A percentile compares a stretch with the other conserved stretches of the same genome.
These are phyloP conservation scores for Planococcus citri DNA, from an alignment of 1,140 invertebrate species.

Conservation along the genomic window DNA sequence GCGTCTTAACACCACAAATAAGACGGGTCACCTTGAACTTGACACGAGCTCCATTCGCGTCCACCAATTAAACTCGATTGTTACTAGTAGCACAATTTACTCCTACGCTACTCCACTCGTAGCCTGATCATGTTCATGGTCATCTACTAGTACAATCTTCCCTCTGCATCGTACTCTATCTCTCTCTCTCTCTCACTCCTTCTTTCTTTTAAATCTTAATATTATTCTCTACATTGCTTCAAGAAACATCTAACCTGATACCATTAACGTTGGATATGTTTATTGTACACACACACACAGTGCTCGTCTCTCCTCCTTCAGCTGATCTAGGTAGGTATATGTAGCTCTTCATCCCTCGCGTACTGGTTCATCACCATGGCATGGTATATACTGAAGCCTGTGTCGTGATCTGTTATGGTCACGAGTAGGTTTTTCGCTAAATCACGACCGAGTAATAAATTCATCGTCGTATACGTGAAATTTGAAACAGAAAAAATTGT, in stretches of 20 bases:
- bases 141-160: not conserved
- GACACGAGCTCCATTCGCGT: not conserved
- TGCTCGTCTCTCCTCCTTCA: too few relatives aligned
- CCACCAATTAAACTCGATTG: slow-evolving; percentile 1
- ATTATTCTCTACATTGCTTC: not conserved
- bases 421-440: not conserved
- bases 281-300: too few relatives aligned
- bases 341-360: too few relatives aligned
- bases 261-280: not conserved
- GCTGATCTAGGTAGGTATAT: too few relatives aligned
- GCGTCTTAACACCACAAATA: not conserved
- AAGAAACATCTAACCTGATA: not conserved
- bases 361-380: too few relatives aligned
- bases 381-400: too few relatives aligned
- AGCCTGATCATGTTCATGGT: not conserved
- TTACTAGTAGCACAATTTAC: slow-evolving; percentile 7
- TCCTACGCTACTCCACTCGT: not conserved
- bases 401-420: slow-evolving; percentile 1
- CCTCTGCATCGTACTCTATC: too few relatives aligned
- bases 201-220: not conserved
- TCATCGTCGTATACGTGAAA: not conserved
- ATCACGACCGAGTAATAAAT: not conserved
- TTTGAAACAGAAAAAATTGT: too few relatives aligned
- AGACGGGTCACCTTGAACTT: not conserved
- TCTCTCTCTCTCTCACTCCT: too few relatives aligned